A percentile compares a stretch with the other conserved stretches of the same genome.
Evolutionary conservation across 1,140 invertebrate genomes (phyloP).

Genomic region (Babylonia areolata): DNA sequence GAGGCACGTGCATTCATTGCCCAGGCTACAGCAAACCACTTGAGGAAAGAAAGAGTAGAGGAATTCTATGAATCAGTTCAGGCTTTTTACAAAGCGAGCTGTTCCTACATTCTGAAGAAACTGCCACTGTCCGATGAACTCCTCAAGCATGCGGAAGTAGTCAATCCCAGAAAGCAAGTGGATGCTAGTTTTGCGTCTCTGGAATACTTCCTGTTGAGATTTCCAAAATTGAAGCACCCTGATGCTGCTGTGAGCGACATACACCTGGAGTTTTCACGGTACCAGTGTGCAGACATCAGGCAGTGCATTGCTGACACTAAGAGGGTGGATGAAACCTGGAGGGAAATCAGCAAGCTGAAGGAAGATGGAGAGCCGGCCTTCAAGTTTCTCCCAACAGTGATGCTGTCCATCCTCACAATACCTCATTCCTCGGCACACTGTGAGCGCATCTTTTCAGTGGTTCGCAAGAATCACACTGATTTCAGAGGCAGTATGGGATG

Average conservation of each 20-base stretch:
- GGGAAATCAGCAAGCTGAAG: not conserved
- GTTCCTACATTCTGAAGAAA: not conserved
- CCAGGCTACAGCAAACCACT: not conserved
- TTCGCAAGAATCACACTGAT: slow-evolving; percentile 14
- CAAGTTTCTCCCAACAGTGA: not conserved
- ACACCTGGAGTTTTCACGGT: slow-evolving; percentile 14
- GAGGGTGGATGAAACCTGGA: not conserved
- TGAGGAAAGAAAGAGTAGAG: not conserved
- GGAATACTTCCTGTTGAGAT: slow-evolving; percentile 5
- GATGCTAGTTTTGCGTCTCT: not conserved
- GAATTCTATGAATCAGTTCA: not conserved
- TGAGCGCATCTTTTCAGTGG: slow-evolving; percentile 13
- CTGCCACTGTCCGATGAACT: slow-evolving; percentile 8
- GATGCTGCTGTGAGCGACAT: not conserved
- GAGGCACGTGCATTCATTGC: not conserved
- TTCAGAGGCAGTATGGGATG: not conserved
- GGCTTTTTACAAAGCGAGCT: not conserved
- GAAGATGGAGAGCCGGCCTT: not conserved
- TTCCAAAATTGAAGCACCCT: not conserved
- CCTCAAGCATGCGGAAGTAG: slow-evolving; percentile 14
- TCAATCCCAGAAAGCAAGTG: not conserved
- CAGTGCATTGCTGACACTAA: slow-evolving; percentile 16
- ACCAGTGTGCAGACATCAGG: slow-evolving; percentile 6
- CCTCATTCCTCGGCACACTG: slow-evolving; percentile 21
- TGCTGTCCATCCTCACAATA: not conserved